Percentiles rank a stretch among this genome's conserved stretches.
These are phyloP conservation scores for Lottia gigantea DNA, from an alignment of 2,888 invertebrate genomes.

Conservation along the genomic window DNA sequence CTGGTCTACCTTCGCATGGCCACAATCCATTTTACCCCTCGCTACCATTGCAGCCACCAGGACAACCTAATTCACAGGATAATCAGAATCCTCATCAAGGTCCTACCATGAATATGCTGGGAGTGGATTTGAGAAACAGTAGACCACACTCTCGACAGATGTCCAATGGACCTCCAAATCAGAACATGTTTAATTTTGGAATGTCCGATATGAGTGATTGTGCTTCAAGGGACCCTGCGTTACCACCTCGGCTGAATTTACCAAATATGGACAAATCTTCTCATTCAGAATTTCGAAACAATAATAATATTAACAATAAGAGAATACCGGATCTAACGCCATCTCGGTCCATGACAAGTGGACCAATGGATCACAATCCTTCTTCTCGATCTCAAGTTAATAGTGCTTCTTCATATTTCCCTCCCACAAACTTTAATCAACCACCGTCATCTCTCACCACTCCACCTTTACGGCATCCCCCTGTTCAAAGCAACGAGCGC, in stretches of 20 bases:
- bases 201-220: conserved; percentile 16
- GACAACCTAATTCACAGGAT: conserved; percentile 6
- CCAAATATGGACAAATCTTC: neutral
- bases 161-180: conserved; percentile 34
- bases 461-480: conserved; percentile 51
- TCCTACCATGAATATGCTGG: conserved; percentile 22
- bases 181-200: conserved; percentile 21
- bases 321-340: neutral
- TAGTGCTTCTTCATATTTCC: conserved; percentile 33
- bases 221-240: neutral
- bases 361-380: conserved; percentile 1
- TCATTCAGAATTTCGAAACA: neutral
- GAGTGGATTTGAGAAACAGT: conserved; percentile 30
- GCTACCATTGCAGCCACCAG: conserved; percentile 20
- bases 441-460: conserved; percentile 46
- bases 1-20: conserved; percentile 25
- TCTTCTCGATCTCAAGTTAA: neutral
- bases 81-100: conserved; percentile 7
- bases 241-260: neutral
- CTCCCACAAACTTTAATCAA: conserved; percentile 38
- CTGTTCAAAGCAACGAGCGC: conserved; percentile 40
- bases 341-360: neutral
- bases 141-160: conserved; percentile 35
- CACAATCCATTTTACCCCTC: conserved; percentile 41
- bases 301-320: neutral